phyloP scores from a whole-genome alignment of 2,888 invertebrate genomes.

The Drosophila diplacantha region DNA sequence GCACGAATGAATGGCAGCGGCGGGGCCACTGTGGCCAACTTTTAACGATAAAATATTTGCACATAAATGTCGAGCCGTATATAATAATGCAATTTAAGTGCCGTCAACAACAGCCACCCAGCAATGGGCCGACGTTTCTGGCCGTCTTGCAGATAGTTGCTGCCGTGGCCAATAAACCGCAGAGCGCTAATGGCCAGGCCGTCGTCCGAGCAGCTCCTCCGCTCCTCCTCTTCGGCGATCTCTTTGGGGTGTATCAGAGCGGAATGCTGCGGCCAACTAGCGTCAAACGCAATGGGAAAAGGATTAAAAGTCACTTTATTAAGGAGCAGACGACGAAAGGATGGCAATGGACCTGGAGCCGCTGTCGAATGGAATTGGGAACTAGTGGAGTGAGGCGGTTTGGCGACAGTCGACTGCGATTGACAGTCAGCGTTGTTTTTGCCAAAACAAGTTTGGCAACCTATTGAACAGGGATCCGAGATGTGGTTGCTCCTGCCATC shows the following conservation, averaged over 20 bases:
- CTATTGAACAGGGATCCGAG: conserved; percentile 46
- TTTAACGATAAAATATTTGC: conserved; percentile 70
- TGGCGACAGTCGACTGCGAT: conserved; percentile 42
- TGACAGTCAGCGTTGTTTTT: conserved; percentile 47
- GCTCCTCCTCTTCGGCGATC: conserved; percentile 2
- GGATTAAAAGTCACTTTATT: conserved; percentile 73
- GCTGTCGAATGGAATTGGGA: not conserved
- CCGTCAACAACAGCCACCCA: conserved; percentile 29
- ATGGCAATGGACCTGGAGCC: conserved; percentile 7
- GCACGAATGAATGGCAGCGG: conserved; percentile 33
- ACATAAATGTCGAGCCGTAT: conserved; percentile 70
- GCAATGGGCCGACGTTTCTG: conserved; percentile 4
- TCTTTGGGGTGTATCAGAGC: conserved; percentile 42
- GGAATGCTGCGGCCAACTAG: conserved; percentile 59
- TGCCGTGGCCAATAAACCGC: conserved; percentile 68
- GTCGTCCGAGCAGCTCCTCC: conserved; percentile 5
- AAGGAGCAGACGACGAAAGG: conserved; percentile 51
- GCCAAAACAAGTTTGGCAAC: conserved; percentile 63
- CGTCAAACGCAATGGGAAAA: conserved; percentile 73
- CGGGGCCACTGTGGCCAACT: conserved; percentile 53
- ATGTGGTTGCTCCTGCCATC: conserved; percentile 20
- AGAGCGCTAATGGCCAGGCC: conserved; percentile 54
- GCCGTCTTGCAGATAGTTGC: conserved; percentile 39
- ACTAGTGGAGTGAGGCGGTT: not conserved
- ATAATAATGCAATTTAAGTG: conserved; percentile 72